A percentile compares a stretch with the other conserved stretches of the same genome.
These are phyloP conservation scores for Neolamprologus tretocephalus DNA, from an alignment of 2,113 vertebrate species.

Conservation along the genomic window DNA sequence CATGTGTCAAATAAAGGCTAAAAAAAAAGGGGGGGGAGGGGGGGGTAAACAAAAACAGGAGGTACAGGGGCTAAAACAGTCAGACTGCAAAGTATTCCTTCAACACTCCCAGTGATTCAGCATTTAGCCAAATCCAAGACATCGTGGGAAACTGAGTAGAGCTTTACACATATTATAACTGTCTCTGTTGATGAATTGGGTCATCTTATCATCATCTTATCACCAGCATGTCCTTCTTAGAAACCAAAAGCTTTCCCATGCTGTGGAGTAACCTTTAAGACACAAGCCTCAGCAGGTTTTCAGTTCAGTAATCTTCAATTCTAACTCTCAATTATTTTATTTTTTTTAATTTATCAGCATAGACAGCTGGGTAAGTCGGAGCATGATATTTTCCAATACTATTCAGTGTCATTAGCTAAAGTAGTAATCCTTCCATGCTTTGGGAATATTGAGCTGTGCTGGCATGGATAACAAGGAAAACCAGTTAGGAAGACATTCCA, in stretches of 20 bases:
- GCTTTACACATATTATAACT: background rate
- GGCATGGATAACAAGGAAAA: background rate
- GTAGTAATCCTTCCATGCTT: background rate
- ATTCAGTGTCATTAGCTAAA: background rate
- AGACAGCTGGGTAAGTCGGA: background rate
- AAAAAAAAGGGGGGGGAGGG: fast-evolving
- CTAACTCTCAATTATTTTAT: background rate
- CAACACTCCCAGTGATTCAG: background rate
- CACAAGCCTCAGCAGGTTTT: background rate
- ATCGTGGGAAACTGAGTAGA: background rate
- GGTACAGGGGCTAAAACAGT: background rate
- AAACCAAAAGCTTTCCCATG: background rate
- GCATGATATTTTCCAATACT: background rate
- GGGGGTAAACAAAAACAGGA: background rate
- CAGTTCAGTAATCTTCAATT: background rate
- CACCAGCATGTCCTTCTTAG: background rate
- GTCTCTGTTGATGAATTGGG: background rate
- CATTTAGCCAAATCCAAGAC: background rate
- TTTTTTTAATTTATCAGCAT: background rate
- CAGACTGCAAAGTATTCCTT: background rate
- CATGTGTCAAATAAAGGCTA: background rate
- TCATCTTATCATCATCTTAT: background rate
- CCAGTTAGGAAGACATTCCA: background rate
- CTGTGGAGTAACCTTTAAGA: background rate
- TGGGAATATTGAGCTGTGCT: background rate